Percentiles rank a stretch among this genome's conserved stretches.
These are phyloP conservation scores for Tromatobia lineatoria DNA, from an alignment of 2,888 invertebrate species.

Conservation along the genomic window DNA sequence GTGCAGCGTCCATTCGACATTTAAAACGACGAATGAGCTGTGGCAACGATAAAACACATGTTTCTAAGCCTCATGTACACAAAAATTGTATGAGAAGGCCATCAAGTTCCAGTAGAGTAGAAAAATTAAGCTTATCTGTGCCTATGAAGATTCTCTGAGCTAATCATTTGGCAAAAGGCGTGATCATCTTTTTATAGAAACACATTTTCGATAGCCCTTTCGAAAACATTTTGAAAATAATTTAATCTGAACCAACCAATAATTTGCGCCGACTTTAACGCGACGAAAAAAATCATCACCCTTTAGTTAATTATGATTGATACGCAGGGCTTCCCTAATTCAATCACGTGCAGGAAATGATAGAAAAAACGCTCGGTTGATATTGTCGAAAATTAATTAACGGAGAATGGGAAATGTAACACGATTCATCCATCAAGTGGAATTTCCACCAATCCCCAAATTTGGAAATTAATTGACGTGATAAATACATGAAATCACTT, in stretches of 20 bases:
- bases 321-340: neutral
- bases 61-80: no score
- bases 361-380: neutral
- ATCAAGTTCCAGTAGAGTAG: neutral
- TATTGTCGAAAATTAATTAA: slow-evolving; percentile 17
- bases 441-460: slow-evolving; percentile 2
- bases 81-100: neutral
- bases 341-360: neutral
- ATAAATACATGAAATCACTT: slow-evolving; percentile 5
- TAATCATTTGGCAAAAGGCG: neutral
- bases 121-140: neutral
- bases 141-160: neutral
- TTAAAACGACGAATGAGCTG: no score
- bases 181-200: neutral
- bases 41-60: no score
- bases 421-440: slow-evolving; percentile 6
- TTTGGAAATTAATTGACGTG: slow-evolving; percentile 6
- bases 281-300: slow-evolving; percentile 1
- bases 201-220: neutral
- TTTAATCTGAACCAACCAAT: neutral
- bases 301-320: slow-evolving; percentile 27
- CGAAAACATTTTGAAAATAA: neutral
- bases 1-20: no score
- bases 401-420: slow-evolving; percentile 1
- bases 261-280: neutral